These are phyloP conservation scores for Micromesistius poutassou DNA, from an alignment of 2,797 vertebrate genomes.

Conservation along the genomic window DNA sequence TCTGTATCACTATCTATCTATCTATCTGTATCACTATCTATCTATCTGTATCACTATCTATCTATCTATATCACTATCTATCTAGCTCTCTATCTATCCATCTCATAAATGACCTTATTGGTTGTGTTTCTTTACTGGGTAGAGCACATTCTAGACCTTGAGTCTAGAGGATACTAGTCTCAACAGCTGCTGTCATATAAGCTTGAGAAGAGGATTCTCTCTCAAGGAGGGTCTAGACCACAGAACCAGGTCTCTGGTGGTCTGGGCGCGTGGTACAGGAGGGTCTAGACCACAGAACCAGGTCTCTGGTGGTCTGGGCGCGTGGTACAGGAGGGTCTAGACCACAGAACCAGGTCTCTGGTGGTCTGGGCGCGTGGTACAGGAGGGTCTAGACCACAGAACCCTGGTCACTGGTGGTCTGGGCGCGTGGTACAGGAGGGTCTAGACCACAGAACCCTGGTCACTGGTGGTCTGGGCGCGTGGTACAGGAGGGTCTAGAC, in stretches of 20 bases:
- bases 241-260: background rate
- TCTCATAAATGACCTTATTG: too few relatives aligned
- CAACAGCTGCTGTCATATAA: too few relatives aligned
- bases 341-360: background rate
- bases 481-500: conserved; percentile 55
- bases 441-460: background rate
- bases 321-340: conserved; percentile 53
- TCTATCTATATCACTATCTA: too few relatives aligned
- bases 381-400: background rate
- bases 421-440: conserved; percentile 54
- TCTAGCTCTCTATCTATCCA: too few relatives aligned
- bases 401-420: background rate
- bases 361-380: conserved; percentile 54
- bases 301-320: background rate
- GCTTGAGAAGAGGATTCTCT: too few relatives aligned
- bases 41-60: too few relatives aligned
- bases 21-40: too few relatives aligned
- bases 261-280: conserved; percentile 54
- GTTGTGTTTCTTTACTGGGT: too few relatives aligned
- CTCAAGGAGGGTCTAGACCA: background rate
- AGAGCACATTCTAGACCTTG: too few relatives aligned
- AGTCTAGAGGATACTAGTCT: too few relatives aligned
- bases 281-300: background rate
- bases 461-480: background rate
- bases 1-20: too few relatives aligned